Base-by-base conservation (phyloP, 2,888 invertebrate genomes). In the Stramonita haemastoma region DNA sequence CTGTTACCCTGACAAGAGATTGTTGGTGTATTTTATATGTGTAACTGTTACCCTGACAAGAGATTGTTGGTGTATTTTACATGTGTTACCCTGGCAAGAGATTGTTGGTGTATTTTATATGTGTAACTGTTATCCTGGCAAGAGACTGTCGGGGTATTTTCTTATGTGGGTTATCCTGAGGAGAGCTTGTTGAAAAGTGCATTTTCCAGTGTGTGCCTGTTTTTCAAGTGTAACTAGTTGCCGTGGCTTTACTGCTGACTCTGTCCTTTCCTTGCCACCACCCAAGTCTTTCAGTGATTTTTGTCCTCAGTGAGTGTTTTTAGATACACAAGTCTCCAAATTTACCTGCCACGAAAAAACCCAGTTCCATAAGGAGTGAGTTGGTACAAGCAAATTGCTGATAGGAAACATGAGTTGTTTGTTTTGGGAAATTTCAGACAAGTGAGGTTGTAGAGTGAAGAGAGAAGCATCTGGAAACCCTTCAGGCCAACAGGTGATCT, bases 191-290 rank as follows among this genome's bases (percentile, higher is more conserved):
- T 13, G 26, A 66, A 1, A 66, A 22, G 66, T 6, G 19, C 19
- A 2, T 66, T 66, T 66, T 6, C 66, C 17, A 15, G 60, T 60
- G 19, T 60, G 60, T 60, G 60, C 19, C 60, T 60, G 60, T 60
- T 60, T 60, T 60, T 19, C 89, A 26, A 84, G 90, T 29, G 92
- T 91, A 57, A 92, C 91, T 11, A 89, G 91, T 77, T 19, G 4
- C 26, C 17, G 81, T 36, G 19, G 0, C 17, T 60, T 60, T 60
- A 22, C 26, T 73, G 73, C 36, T 34, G 34, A 36, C 26, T 83
- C 8, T 83, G 83, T 29, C 32, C n/a, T n/a, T n/a, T n/a, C n/a
- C n/a, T n/a, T n/a, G n/a, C n/a, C n/a, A n/a, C n/a, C n/a, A n/a
- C n/a, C n/a, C n/a, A n/a, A n/a, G n/a, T n/a, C n/a, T n/a, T n/a